These are phyloP conservation scores for Tor tambroides DNA, from an alignment of 2,113 vertebrate genomes.

Conservation along the genomic window DNA sequence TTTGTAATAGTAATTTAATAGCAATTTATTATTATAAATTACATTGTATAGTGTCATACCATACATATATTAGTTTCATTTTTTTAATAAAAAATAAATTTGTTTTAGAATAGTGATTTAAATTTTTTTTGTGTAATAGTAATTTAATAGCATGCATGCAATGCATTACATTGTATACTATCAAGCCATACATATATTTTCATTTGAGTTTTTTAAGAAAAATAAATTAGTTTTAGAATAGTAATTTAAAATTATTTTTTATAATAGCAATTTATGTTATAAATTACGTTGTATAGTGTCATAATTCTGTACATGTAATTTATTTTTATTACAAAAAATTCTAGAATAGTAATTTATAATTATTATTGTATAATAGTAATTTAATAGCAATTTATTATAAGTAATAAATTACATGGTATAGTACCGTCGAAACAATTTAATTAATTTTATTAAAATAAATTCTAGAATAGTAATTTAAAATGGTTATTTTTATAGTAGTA, in stretches of 20 bases:
- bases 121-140: no score
- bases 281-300: no score
- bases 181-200: no score
- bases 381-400: neutral
- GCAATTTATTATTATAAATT: neutral
- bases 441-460: neutral
- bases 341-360: neutral
- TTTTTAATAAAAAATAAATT: neutral
- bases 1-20: no score
- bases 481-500: neutral
- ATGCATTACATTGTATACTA: no score
- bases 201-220: no score
- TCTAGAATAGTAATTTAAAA: neutral
- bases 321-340: neutral
- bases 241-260: no score
- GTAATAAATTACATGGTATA: neutral
- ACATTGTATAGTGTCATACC: neutral
- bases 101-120: no score
- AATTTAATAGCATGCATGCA: no score
- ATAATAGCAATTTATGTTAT: no score
- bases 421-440: no score
- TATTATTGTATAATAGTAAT: neutral
- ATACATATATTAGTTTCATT: neutral
- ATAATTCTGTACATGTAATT: neutral
- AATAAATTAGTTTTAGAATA: no score